phyloP scores from a whole-genome alignment of 1,140 invertebrate genomes.

The Drosophila orena region DNA sequence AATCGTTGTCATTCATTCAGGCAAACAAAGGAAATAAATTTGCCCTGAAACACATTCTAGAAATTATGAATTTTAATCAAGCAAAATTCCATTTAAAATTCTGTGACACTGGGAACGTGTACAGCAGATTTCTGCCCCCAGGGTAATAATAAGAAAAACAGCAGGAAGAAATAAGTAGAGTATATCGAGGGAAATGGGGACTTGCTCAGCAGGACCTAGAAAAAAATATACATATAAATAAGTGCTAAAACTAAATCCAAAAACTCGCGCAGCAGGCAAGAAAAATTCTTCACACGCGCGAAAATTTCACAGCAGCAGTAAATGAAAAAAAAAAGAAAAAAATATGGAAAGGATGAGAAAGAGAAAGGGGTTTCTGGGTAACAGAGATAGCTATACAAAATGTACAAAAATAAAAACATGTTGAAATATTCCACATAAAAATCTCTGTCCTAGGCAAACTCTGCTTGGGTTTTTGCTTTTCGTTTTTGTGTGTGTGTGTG shows the following conservation, averaged over 20 bases:
- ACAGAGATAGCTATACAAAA: constrained; percentile 16
- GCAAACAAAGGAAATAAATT: neutral
- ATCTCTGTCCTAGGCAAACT: constrained; percentile 62
- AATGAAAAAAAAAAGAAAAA: constrained; percentile 23
- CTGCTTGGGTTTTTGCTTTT: constrained; percentile 14
- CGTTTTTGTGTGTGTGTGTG: constrained; percentile 32
- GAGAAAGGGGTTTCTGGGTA: neutral
- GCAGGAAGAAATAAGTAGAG: neutral
- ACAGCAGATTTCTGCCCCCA: constrained; percentile 14
- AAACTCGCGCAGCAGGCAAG: constrained; percentile 58
- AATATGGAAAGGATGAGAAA: neutral
- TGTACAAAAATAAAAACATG: constrained; percentile 41
- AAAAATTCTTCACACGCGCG: constrained; percentile 49
- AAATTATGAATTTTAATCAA: constrained; percentile 44
- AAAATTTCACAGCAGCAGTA: constrained; percentile 50
- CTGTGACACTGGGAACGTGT: constrained; percentile 10
- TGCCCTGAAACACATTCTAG: neutral
- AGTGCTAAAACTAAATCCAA: constrained; percentile 56
- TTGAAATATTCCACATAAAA: constrained; percentile 56
- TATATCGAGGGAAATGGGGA: constrained; percentile 21
- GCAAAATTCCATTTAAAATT: constrained; percentile 41
- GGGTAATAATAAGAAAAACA: constrained; percentile 35
- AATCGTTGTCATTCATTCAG: too few relatives aligned
- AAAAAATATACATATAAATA: constrained; percentile 23
- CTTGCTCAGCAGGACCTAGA: constrained; percentile 21